Evolutionary conservation across 2,113 vertebrate species (phyloP), one percentile per base, ranked within the genome.

Genomic region (Heloderma charlesbogerti): DNA sequence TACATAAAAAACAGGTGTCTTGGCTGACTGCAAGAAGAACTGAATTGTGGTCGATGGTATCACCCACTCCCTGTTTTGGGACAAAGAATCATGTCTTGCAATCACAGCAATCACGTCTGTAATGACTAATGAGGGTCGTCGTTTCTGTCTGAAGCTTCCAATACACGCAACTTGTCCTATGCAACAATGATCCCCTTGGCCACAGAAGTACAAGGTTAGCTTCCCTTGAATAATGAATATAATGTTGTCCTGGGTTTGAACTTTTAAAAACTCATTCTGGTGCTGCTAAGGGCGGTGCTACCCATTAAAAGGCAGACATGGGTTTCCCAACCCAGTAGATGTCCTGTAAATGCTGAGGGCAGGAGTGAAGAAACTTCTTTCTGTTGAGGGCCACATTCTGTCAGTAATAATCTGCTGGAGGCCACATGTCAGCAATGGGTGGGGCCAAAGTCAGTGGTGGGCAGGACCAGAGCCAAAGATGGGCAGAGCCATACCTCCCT

Each of bases 1-100:
- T 60, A 72, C 13, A 48, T n/a, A 25, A 54, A 72, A 95, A 92
- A 80, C 48, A 90, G 69, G 67, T 15, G 67, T 18, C n/a, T 94
- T 87, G 89, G 0, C 16, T 87, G 93, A 87, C 8, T 92, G 74
- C 85, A 87, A 69, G 88, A 48, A 87, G 4, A 57, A 69, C 2
- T 40, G 77, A 87, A 93, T 90, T 18, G 34, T 63, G 87, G 91
- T 71, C 54, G 88, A 57, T 20, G 77, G 75, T 84, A 4, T 0
- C 57, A 12, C 0, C 84, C 12, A 13, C 57, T 16, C 57, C 57
- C 57, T 91, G 54, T 89, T 27, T 25, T 92, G 13, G 72, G 37
- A 91, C 81, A 51, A 2, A 3, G 31, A 94, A 94, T 87, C 90
- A 67, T 2, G 60, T 0, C 0, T 57, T 77, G 29, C 43, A n/a